These are phyloP conservation scores for Flexamia atlantica DNA, from an alignment of 2,888 invertebrate genomes.

Conservation along the genomic window DNA sequence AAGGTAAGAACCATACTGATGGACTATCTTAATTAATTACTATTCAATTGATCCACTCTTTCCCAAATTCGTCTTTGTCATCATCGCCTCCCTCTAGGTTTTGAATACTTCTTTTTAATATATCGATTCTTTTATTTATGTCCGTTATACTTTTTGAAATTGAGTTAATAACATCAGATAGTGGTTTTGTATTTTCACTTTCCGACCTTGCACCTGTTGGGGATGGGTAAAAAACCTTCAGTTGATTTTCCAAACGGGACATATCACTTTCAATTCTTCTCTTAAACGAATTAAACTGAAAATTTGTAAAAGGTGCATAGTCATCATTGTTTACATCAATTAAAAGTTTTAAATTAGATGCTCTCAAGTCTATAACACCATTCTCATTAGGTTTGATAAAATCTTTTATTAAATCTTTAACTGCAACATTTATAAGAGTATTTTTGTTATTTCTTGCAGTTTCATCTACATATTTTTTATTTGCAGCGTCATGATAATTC, in stretches of 20 bases:
- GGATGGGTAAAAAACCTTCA: background rate
- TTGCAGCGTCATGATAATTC: background rate
- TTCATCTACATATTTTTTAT: background rate
- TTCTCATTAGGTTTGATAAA: background rate
- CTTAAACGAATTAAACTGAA: background rate
- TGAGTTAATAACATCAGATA: background rate
- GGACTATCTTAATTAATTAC: background rate
- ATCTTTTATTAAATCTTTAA: background rate
- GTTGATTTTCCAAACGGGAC: background rate
- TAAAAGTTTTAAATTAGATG: background rate
- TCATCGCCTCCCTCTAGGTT: background rate
- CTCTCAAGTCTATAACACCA: background rate
- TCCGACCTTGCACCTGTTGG: background rate
- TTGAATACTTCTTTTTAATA: background rate
- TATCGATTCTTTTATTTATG: background rate
- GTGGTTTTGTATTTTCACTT: background rate
- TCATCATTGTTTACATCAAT: background rate
- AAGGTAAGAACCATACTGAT: conserved; percentile 7
- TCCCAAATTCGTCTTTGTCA: background rate
- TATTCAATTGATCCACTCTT: conserved; percentile 9
- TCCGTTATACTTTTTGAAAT: background rate
- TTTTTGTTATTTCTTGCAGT: background rate
- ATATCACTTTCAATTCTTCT: background rate
- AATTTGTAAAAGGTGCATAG: background rate
- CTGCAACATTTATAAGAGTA: background rate